phyloP scores from a whole-genome alignment of 1,140 invertebrate species.

The Atta colombica region DNA sequence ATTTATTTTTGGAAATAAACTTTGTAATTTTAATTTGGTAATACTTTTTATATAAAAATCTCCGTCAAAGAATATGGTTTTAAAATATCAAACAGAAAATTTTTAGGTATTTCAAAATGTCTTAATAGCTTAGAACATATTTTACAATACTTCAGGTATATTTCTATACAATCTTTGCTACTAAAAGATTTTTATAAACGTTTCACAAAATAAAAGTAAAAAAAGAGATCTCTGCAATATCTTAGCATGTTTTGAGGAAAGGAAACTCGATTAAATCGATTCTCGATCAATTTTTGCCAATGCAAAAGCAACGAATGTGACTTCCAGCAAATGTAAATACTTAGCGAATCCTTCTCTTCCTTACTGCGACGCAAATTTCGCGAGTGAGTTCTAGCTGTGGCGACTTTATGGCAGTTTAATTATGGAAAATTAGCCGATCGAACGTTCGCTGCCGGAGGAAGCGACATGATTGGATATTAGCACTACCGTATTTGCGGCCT shows the following conservation, averaged over 20 bases:
- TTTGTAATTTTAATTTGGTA: no score
- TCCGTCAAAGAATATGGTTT: background rate
- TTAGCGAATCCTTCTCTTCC: conserved; percentile 25
- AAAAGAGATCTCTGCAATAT: background rate
- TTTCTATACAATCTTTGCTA: background rate
- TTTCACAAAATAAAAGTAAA: background rate
- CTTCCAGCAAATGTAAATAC: background rate
- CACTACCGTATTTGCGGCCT: conserved; percentile 69
- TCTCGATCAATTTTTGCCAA: background rate
- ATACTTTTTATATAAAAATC: no score
- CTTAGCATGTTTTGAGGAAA: background rate
- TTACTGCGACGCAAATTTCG: background rate
- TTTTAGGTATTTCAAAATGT: background rate
- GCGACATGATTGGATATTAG: conserved; percentile 71
- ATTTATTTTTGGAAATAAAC: no score
- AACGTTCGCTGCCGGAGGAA: conserved; percentile 71
- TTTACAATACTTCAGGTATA: background rate
- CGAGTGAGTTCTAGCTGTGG: conserved; percentile 18
- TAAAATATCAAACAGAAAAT: background rate
- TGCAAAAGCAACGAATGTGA: no score
- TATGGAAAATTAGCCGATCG: conserved; percentile 80
- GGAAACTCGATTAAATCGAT: background rate
- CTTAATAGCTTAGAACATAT: background rate
- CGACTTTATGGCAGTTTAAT: conserved; percentile 80
- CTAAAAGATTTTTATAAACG: background rate